Base-by-base conservation (phyloP, 2,113 vertebrate genomes). In the Cyanoliseus patagonus region DNA sequence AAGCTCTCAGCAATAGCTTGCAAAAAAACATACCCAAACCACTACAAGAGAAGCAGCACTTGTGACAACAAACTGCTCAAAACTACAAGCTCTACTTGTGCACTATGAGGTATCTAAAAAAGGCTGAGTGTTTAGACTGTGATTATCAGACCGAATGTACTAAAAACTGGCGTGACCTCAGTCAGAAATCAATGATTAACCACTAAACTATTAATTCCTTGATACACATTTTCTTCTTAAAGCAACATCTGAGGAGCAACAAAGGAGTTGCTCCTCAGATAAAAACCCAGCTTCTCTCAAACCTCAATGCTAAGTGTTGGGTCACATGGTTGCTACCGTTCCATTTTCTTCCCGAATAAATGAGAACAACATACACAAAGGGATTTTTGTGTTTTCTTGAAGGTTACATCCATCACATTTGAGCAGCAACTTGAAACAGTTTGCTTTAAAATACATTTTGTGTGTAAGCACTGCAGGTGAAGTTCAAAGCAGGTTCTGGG, bases 401-500 rank as follows among this genome's bases (percentile, higher is more conserved):
- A 70, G 24, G 57, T 66, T 68, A 89, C 82, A 94, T 79, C 61
- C 27, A 14, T 70, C 86, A 79, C 63, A 33, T 89, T 90, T 35
- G 16, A 91, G 90, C 70, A 91, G 68, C 13, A 37, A 51, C 94
- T 94, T 91, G 94, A 67, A 92, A 2, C 35, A 27, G 44, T 90
- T 82, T 75, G 24, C 44, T 75, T 18, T 31, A 18, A 72, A 59
- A 39, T 3, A 0, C 28, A 2, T 64, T 51, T 44, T 44, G 66
- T 82, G 70, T 89, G 69, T 39, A 35, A 84, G 55, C 0, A 6
- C 68, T 44, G 83, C 47, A 49, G 80, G 49, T 80, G 61, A 35
- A 55, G 66, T 90, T 93, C 85, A 83, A 96, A 91, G 88, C 41
- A 5, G 52, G 72, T 57, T 63, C 55, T 74, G 91, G 80, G 79